These are phyloP conservation scores for Caenorhabditis sp. DNA, from an alignment of 2,888 invertebrate species.

Conservation along the genomic window DNA sequence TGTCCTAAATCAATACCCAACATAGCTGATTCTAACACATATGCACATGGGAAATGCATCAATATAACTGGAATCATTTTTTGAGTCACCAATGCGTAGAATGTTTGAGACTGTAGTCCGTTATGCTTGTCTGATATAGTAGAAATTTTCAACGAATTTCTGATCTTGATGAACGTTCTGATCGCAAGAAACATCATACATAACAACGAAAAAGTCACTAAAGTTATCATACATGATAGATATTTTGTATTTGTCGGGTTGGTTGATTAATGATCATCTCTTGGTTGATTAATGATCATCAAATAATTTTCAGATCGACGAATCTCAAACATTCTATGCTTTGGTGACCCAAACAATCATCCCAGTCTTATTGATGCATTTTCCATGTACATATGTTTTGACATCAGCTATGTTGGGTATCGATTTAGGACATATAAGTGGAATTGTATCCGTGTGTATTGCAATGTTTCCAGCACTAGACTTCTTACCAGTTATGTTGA, in stretches of 20 bases:
- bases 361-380: slow-evolving; percentile 2
- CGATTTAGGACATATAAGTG: not conserved
- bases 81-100: slow-evolving; percentile 16
- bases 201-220: not conserved
- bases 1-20: slow-evolving; percentile 13
- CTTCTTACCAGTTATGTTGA: slow-evolving; percentile 3
- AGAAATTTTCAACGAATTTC: not conserved
- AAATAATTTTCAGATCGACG: too few species aligned
- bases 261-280: too few species aligned
- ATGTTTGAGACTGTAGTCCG: slow-evolving; percentile 9
- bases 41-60: slow-evolving; percentile 8
- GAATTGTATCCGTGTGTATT: not conserved
- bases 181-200: not conserved
- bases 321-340: not conserved
- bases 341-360: slow-evolving; percentile 6
- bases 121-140: slow-evolving; percentile 4
- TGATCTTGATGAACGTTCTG: not conserved
- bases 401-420: slow-evolving; percentile 1
- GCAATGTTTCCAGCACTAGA: slow-evolving; percentile 2
- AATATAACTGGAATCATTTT: slow-evolving; percentile 6
- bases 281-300: too few species aligned
- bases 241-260: too few species aligned
- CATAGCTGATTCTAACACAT: slow-evolving; percentile 4
- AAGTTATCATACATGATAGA: not conserved
- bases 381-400: not conserved